Conservation (phyloP, 2,888 invertebrate species). For the Harpalus rufipes region DNA sequence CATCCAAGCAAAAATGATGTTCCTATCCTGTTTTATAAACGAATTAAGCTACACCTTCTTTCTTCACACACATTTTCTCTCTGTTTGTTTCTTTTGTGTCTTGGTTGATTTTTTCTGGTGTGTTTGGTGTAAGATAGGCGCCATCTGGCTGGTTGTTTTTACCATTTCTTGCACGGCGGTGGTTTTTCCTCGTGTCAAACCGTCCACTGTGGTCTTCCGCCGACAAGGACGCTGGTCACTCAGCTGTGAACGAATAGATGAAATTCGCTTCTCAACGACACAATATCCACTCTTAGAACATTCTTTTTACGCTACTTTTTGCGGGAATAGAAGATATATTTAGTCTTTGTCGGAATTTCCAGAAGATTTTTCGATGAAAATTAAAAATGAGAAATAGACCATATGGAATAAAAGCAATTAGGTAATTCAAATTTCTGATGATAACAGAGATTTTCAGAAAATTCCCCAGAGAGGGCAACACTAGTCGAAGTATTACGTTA, state of each 20-base stretch:
- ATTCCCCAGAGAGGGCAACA: no score
- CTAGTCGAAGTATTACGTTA: no score
- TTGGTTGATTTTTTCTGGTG: neutral
- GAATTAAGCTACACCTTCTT: no score
- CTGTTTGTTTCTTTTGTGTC: no score
- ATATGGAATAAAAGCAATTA: no score
- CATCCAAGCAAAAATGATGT: no score
- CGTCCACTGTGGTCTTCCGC: constrained; percentile 6
- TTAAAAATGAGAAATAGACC: no score
- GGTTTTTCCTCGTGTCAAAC: constrained; percentile 11
- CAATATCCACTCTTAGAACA: neutral
- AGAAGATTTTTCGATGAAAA: no score
- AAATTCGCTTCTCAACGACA: neutral
- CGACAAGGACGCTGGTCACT: constrained; percentile 49
- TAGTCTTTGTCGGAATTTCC: neutral
- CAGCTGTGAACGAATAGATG: constrained; percentile 44
- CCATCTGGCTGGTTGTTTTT: neutral
- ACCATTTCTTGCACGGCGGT: constrained; percentile 10
- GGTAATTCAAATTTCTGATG: no score
- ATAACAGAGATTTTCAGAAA: no score
- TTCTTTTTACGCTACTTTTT: neutral
- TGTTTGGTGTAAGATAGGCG: neutral
- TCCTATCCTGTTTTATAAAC: no score
- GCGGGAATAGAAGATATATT: neutral
- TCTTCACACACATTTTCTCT: no score